These are phyloP conservation scores for Himalopsyche tibetana DNA, from an alignment of 2,888 invertebrate species.

Conservation along the genomic window DNA sequence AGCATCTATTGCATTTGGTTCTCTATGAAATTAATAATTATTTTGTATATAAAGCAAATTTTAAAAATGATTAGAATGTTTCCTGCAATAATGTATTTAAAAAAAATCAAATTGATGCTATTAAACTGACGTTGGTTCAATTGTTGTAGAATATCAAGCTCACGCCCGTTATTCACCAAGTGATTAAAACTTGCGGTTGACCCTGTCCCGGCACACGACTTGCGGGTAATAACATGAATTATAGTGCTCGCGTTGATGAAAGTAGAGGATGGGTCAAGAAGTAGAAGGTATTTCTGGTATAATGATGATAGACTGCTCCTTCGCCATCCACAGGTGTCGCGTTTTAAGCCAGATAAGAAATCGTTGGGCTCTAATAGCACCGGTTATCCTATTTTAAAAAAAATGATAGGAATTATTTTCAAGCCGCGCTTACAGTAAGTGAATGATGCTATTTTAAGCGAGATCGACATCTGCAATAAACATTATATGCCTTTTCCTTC, in stretches of 20 bases:
- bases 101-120: too few relatives aligned
- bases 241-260: conserved; percentile 52
- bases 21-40: too few relatives aligned
- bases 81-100: too few relatives aligned
- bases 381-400: conserved; percentile 13
- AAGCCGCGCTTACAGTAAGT: background rate
- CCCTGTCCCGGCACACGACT: conserved; percentile 57
- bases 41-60: too few relatives aligned
- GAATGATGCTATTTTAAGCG: background rate
- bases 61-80: too few relatives aligned
- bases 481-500: too few relatives aligned
- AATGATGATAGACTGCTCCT: conserved; percentile 44
- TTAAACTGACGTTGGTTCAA: too few relatives aligned
- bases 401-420: conserved; percentile 8
- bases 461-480: background rate
- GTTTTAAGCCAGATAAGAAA: background rate
- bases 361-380: background rate
- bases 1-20: too few relatives aligned
- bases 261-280: conserved; percentile 44
- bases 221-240: conserved; percentile 58
- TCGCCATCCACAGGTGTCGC: conserved; percentile 9
- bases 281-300: conserved; percentile 48
- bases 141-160: background rate
- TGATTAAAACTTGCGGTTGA: conserved; percentile 47
- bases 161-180: background rate